These are phyloP conservation scores for Drosophila tani DNA, from an alignment of 1,140 invertebrate genomes.

Conservation along the genomic window DNA sequence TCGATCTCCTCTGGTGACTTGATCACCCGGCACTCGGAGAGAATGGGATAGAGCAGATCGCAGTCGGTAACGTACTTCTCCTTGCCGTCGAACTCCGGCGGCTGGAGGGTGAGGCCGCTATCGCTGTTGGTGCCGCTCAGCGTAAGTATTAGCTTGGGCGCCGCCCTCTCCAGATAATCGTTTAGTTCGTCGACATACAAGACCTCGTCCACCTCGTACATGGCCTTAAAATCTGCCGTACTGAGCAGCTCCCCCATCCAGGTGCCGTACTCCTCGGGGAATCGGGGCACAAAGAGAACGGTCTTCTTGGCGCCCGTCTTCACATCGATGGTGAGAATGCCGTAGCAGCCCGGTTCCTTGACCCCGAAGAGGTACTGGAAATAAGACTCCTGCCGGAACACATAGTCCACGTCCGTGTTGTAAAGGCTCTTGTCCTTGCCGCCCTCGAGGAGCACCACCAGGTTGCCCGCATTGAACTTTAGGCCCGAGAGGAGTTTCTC, in stretches of 20 bases:
- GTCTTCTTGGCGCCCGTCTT: slow-evolving; percentile 86
- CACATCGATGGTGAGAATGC: slow-evolving; percentile 90
- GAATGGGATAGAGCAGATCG: slow-evolving; percentile 90
- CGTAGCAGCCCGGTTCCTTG: slow-evolving; percentile 95
- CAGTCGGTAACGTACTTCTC: slow-evolving; percentile 92
- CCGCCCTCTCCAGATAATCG: slow-evolving; percentile 56
- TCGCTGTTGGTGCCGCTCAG: slow-evolving; percentile 93
- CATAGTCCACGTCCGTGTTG: slow-evolving; percentile 89
- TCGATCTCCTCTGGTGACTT: slow-evolving; percentile 95
- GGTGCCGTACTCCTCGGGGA: slow-evolving; percentile 93
- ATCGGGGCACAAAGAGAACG: slow-evolving; percentile 93
- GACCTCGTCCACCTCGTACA: slow-evolving; percentile 94
- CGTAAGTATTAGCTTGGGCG: slow-evolving; percentile 74
- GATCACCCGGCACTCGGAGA: slow-evolving; percentile 94
- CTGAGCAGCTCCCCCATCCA: slow-evolving; percentile 94
- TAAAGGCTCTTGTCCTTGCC: slow-evolving; percentile 88
- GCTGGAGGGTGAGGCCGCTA: slow-evolving; percentile 90
- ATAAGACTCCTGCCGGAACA: slow-evolving; percentile 88
- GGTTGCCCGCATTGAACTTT: slow-evolving; percentile 70
- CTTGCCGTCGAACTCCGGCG: slow-evolving; percentile 94
- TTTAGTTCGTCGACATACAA: slow-evolving; percentile 91
- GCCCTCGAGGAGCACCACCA: slow-evolving; percentile 89
- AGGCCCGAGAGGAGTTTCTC: slow-evolving; percentile 57
- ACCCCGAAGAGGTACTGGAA: slow-evolving; percentile 90
- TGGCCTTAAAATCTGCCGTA: slow-evolving; percentile 90